Conservation (phyloP, 2,797 vertebrate species). For the Falco peregrinus region DNA sequence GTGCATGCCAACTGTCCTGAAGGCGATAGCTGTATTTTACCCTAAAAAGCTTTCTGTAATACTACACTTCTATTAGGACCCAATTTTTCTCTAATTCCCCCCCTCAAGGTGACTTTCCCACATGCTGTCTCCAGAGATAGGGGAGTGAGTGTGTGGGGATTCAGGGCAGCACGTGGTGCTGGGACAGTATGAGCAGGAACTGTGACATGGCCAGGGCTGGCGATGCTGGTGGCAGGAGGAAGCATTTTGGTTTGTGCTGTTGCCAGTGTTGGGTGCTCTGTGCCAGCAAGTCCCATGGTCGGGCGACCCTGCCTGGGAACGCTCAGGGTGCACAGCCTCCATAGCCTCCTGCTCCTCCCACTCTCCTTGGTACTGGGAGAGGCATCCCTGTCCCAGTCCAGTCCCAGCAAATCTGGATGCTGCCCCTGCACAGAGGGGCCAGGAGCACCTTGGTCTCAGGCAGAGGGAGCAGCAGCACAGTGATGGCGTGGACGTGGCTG, state of each 20-base stretch:
- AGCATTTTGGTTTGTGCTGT: neutral
- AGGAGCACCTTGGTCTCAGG: fast-evolving
- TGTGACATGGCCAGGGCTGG: neutral
- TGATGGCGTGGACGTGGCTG: fast-evolving
- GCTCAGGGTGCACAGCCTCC: neutral
- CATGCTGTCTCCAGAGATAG: neutral
- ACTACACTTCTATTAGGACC: too few relatives aligned
- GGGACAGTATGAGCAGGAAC: neutral
- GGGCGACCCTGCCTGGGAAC: neutral
- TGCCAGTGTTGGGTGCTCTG: neutral
- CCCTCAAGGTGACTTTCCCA: too few relatives aligned
- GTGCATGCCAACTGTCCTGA: too few relatives aligned
- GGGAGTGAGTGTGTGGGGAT: neutral
- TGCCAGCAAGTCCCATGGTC: fast-evolving
- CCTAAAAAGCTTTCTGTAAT: too few relatives aligned
- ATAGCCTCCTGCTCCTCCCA: fast-evolving
- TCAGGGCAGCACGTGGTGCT: neutral
- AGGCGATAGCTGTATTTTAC: too few relatives aligned
- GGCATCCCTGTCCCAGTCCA: neutral
- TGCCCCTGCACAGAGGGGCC: neutral
- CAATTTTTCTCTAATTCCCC: too few relatives aligned
- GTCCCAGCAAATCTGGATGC: neutral
- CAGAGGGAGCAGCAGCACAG: neutral
- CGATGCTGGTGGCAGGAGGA: neutral
- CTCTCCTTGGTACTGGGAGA: fast-evolving